Evolutionary conservation across 2,797 vertebrate species (phyloP).

Genomic region (Pseudochaenichthys georgianus): DNA sequence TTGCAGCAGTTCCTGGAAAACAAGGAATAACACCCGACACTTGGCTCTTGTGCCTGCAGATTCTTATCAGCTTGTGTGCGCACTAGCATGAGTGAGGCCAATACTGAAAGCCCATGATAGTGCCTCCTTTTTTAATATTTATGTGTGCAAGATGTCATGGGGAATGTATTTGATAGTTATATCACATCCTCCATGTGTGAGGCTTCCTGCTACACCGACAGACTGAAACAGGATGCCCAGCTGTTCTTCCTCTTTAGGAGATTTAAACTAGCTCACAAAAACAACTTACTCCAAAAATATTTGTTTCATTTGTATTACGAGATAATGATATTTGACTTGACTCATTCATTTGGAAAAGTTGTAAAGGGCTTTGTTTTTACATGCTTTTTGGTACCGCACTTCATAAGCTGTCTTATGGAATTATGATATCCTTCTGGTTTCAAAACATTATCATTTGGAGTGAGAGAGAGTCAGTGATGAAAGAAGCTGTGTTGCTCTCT

Average conservation of each 20-base stretch:
- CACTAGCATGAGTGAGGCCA: conserved; percentile 21
- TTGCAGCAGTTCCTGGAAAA: conserved; percentile 97
- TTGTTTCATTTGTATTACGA: conserved; percentile 7
- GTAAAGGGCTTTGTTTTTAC: conserved; percentile 34
- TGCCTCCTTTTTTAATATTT: conserved; percentile 67
- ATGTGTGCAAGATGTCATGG: conserved; percentile 32
- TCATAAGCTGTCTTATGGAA: conserved; percentile 4
- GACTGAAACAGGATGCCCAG: conserved; percentile 1
- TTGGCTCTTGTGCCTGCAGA: conserved; percentile 20
- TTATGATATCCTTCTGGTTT: conserved; percentile 1
- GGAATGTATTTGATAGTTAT: conserved; percentile 40
- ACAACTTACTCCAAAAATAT: conserved; percentile 15
- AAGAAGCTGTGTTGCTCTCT: background rate
- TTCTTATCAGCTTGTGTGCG: conserved; percentile 30
- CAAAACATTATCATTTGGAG: conserved; percentile 6
- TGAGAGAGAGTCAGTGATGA: background rate
- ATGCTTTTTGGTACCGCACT: conserved; percentile 22
- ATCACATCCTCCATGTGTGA: conserved; percentile 22
- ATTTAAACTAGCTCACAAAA: conserved; percentile 4
- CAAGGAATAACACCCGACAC: conserved; percentile 86
- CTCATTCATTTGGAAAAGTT: conserved; percentile 9
- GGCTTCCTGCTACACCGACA: conserved; percentile 18
- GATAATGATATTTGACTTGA: background rate
- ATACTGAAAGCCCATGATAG: conserved; percentile 29
- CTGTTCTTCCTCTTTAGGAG: conserved; percentile 16